Conservation (phyloP, 2,113 vertebrate genomes). For the Syngnathoides biaculeatus region DNA sequence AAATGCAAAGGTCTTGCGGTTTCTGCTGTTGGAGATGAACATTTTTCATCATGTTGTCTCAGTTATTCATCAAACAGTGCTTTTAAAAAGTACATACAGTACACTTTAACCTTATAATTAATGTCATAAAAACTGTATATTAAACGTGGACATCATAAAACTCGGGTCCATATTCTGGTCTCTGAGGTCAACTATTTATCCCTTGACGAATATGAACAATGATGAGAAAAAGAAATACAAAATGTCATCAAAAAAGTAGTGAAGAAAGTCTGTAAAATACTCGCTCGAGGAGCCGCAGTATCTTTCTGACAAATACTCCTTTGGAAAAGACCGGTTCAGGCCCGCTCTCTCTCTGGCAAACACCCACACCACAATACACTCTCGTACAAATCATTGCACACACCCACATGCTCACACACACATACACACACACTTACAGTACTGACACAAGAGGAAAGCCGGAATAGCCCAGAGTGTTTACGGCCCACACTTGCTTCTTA, state of each 20-base stretch:
- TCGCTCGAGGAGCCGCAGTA: conserved; percentile 39
- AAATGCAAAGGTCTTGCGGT: neutral
- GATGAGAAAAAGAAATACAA: neutral
- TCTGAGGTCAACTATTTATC: neutral
- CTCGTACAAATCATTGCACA: conserved; percentile 17
- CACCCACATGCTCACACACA: conserved; percentile 9
- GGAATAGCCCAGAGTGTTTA: conserved; percentile 59
- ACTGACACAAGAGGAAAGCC: conserved; percentile 19
- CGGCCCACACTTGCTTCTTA: conserved; percentile 60
- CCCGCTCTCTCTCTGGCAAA: conserved; percentile 43
- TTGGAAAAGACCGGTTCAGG: conserved; percentile 57
- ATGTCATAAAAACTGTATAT: no score
- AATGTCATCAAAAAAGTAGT: neutral
- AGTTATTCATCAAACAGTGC: neutral
- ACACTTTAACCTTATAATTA: no score
- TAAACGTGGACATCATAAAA: neutral
- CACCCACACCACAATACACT: conserved; percentile 43
- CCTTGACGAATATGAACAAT: neutral
- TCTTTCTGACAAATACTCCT: conserved; percentile 52
- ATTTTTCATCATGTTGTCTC: neutral
- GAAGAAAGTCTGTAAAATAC: conserved; percentile 16
- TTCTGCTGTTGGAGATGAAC: neutral
- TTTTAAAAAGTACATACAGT: no score
- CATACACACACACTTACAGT: conserved; percentile 3
- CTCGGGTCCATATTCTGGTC: neutral